These are phyloP conservation scores for Cynodonichthys magdalenae DNA, from an alignment of 2,797 vertebrate genomes.

Conservation along the genomic window DNA sequence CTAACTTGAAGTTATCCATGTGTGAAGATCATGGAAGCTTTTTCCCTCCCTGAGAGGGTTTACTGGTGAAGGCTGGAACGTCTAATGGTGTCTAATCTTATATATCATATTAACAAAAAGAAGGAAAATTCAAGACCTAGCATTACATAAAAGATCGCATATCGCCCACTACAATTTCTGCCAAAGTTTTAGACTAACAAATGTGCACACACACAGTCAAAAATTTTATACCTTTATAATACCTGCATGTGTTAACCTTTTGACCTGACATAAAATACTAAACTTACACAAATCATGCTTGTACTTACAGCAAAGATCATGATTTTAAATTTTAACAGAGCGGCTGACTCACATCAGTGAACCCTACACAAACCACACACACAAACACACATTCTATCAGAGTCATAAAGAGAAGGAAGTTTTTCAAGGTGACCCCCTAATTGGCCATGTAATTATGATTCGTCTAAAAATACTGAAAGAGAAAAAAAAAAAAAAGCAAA, in stretches of 20 bases:
- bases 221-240: too few species aligned
- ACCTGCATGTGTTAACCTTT: too few species aligned
- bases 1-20: constrained; percentile 82
- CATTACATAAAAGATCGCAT: too few species aligned
- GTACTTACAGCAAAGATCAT: not conserved
- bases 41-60: constrained; percentile 50
- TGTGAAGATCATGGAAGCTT: constrained; percentile 81
- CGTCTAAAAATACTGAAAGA: constrained; percentile 69
- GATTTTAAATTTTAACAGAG: constrained; percentile 13
- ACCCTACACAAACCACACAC: constrained; percentile 1
- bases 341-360: constrained; percentile 3
- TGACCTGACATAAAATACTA: too few species aligned
- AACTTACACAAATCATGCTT: not conserved
- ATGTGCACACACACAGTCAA: too few species aligned
- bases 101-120: not conserved
- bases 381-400: constrained; percentile 10
- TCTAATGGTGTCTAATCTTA: constrained; percentile 38
- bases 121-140: not conserved
- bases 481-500: constrained; percentile 54
- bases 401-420: constrained; percentile 54
- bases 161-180: too few species aligned
- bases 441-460: constrained; percentile 81
- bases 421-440: constrained; percentile 82
- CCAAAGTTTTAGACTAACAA: too few species aligned
- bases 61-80: constrained; percentile 51